Evolutionary conservation across 2,888 invertebrate species (phyloP), one percentile per base, ranked within the genome.

Genomic region (Ornithoptera priamus): DNA sequence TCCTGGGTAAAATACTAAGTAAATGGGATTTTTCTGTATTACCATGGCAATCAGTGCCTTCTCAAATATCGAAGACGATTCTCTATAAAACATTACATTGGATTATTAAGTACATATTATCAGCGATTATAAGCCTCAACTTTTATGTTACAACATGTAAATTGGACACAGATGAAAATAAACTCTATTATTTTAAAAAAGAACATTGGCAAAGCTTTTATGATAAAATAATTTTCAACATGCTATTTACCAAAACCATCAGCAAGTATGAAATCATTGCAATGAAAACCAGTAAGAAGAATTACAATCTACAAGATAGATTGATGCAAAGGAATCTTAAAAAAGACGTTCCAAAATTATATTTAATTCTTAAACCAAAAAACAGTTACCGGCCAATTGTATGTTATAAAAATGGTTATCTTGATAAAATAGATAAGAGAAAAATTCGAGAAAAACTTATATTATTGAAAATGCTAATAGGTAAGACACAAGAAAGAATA

Each of bases 141-240:
- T 93, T 90, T 78, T 88, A 90, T 81, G 88, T 92, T 7, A 90
- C 93, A 22, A 87, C 88, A 60, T 86, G 87, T 63, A 91, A 90
- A 82, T 73, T 88, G 17, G 87, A 90, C 74, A 75, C 80, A 1
- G 86, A 93, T 79, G 90, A 92, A 77, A 85, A 90, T 73, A 90
- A 88, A 77, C 81, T 93, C 46, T 80, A 87, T 80, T 93, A 82
- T 73, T 92, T 90, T 77, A 85, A 85, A 82, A 92, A 90, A 81
- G 75, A 79, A 62, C 80, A 88, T 58, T 93, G 93, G 93, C 93
- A 93, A 75, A 86, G 89, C 71, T 90, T 86, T 75, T 90, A 87
- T 78, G 90, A 92, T 66, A 86, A 81, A 74, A 84, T 86, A 70
- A 77, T 93, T 53, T 80, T 81, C 15, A 80, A 81, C 67, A 84